Conservation (phyloP, 2,113 vertebrate species). For the Callorhinus ursinus region DNA sequence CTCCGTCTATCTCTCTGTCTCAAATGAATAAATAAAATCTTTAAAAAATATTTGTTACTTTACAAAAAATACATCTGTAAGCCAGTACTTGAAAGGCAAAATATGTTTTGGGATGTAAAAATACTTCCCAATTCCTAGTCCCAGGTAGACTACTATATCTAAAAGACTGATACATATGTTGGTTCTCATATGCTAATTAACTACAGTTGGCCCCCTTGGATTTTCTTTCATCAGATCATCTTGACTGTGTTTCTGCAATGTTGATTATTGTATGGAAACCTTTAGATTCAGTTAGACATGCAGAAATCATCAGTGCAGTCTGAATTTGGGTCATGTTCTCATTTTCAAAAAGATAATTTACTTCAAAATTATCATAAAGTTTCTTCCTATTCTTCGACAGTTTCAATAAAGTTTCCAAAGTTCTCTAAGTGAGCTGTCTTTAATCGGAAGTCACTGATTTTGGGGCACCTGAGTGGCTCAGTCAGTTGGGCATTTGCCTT, state of each 20-base stretch:
- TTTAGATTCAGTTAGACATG: slow-evolving; percentile 92
- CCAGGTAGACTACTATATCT: not conserved
- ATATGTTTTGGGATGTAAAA: not conserved
- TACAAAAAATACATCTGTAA: not conserved
- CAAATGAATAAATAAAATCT: too few species aligned
- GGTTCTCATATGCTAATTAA: not conserved
- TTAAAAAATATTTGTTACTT: not conserved
- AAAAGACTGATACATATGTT: not conserved
- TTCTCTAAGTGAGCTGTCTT: slow-evolving; percentile 85
- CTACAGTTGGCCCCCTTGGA: not conserved
- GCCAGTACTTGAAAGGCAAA: not conserved
- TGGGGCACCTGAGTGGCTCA: too few species aligned
- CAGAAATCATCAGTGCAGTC: slow-evolving; percentile 89
- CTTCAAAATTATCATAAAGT: slow-evolving; percentile 93
- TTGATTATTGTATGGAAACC: slow-evolving; percentile 86
- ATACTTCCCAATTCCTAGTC: not conserved
- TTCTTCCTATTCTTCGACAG: slow-evolving; percentile 90
- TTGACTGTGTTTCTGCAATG: not conserved
- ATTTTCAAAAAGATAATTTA: slow-evolving; percentile 94
- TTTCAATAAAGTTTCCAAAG: slow-evolving; percentile 91
- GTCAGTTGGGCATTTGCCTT: too few species aligned
- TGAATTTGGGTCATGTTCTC: slow-evolving; percentile 94
- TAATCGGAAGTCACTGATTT: slow-evolving; percentile 90
- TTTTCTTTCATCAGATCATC: not conserved
- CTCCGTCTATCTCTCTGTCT: too few species aligned